Conservation (phyloP, 2,888 invertebrate genomes). For the Bruchidius siliquastri region DNA sequence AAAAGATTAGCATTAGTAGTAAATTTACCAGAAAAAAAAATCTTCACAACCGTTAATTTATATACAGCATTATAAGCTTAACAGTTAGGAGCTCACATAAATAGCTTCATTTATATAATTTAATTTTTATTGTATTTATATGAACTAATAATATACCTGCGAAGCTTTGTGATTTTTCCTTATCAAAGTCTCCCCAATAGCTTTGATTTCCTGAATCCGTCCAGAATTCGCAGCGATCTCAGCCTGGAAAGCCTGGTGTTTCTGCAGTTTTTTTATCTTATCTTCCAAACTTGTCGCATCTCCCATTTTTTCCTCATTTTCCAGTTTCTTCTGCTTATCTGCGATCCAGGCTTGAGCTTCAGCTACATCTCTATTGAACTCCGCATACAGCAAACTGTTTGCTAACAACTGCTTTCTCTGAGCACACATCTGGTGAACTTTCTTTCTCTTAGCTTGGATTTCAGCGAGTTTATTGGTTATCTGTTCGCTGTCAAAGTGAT, state of each 20-base stretch:
- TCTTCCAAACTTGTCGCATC: slow-evolving; percentile 80
- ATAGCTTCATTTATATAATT: too few relatives aligned
- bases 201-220: slow-evolving; percentile 76
- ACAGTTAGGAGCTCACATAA: too few relatives aligned
- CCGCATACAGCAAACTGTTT: slow-evolving; percentile 77
- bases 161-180: slow-evolving; percentile 68
- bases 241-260: slow-evolving; percentile 92
- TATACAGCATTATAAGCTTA: too few relatives aligned
- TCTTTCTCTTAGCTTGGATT: slow-evolving; percentile 66
- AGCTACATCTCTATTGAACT: slow-evolving; percentile 86
- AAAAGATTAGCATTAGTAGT: too few relatives aligned
- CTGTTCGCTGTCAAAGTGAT: slow-evolving; percentile 83
- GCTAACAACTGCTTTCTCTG: slow-evolving; percentile 65
- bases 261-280: slow-evolving; percentile 91
- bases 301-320: slow-evolving; percentile 69
- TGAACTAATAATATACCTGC: slow-evolving; percentile 42
- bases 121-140: too few relatives aligned
- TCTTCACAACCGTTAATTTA: too few relatives aligned
- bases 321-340: slow-evolving; percentile 83
- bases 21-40: too few relatives aligned
- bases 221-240: slow-evolving; percentile 85
- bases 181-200: slow-evolving; percentile 64
- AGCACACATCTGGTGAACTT: slow-evolving; percentile 64
- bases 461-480: slow-evolving; percentile 72
- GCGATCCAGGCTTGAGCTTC: slow-evolving; percentile 90